Base-by-base conservation (phyloP, 2,113 vertebrate species). In the Sitta europaea region DNA sequence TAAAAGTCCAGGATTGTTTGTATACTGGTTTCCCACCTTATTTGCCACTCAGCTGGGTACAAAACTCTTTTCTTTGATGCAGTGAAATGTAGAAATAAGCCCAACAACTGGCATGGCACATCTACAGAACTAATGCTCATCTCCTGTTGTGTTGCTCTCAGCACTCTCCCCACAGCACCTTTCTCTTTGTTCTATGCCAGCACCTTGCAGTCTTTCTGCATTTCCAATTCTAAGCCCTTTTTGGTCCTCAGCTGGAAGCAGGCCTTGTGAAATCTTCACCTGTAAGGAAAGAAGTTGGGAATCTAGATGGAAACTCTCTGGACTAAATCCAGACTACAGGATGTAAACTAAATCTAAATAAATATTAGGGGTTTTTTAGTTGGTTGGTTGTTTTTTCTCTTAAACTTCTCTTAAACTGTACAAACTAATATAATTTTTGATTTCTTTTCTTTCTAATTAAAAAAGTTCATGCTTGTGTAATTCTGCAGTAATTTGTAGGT, bases 41-140 rank as follows among this genome's bases (percentile, higher is more conserved):
- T 89, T 92, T 93, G 67, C n/a, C 47, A 80, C 76, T 92, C 86
- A 82, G 58, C 36, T 93, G 91, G 58, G 42, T 88, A 73, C 43
- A 88, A 86, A 91, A 84, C 6, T 22, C 78, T 90, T 78, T 57
- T 74, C n/a, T 93, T 89, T 92, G 59, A 94, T 87, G 36, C 12
- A 82, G 40, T 40, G 35, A 89, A 91, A 79, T 47, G 58, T 70
- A 67, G 65, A 89, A 95, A 89, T 73, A 82, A 92, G 25, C 75
- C 48, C 78, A 65, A 86, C 27, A 76, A 84, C 50, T 74, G 47
- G 14, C 24, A 61, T 15, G 68, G 47, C 19, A 7, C 25, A 63
- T 38, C 58, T 91, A 35, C 21, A 70, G 65, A 84, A 27, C 53
- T 73, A 71, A 78, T 33, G 17, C 11, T 81, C 21, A 16, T 78